phyloP scores from a whole-genome alignment of 2,888 invertebrate genomes.

The Campaea margaritaria region DNA sequence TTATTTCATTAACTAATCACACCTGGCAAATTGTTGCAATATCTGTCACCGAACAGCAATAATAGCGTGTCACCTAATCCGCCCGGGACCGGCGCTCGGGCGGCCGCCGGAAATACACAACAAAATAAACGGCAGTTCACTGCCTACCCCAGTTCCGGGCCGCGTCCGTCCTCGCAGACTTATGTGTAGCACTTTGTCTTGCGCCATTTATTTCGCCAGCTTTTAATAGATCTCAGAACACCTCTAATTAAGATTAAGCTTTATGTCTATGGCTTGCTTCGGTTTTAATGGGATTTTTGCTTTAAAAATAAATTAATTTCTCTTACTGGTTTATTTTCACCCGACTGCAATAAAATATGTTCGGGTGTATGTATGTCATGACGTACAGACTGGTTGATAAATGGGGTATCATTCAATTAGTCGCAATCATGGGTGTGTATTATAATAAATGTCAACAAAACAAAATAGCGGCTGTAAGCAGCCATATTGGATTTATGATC shows the following conservation, averaged over 20 bases:
- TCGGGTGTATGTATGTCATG: too few relatives aligned
- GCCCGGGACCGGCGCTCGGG: slow-evolving; percentile 10
- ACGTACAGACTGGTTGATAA: too few relatives aligned
- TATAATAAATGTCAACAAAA: too few relatives aligned
- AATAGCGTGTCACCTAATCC: slow-evolving; percentile 35
- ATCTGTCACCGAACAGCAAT: slow-evolving; percentile 33
- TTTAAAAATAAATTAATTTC: too few relatives aligned
- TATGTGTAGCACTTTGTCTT: slow-evolving; percentile 35
- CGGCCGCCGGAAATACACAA: slow-evolving; percentile 29
- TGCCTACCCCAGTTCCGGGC: slow-evolving; percentile 34
- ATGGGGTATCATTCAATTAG: too few relatives aligned
- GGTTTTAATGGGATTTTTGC: too few relatives aligned
- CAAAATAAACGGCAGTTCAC: slow-evolving; percentile 35
- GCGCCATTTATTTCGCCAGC: slow-evolving; percentile 27
- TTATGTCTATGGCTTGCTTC: slow-evolving; percentile 2
- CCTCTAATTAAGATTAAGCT: slow-evolving; percentile 19
- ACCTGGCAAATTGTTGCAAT: slow-evolving; percentile 29
- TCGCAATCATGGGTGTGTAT: too few relatives aligned
- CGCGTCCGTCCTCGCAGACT: slow-evolving; percentile 31
- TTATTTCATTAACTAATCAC: slow-evolving; percentile 17
- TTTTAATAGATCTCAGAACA: slow-evolving; percentile 15
- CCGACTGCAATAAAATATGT: too few relatives aligned
- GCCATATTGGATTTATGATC: too few relatives aligned
- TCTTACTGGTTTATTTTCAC: too few relatives aligned
- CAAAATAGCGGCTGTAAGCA: too few relatives aligned